A percentile compares a stretch with the other conserved stretches of the same genome.
These are phyloP conservation scores for Leptinotarsa texana DNA, from an alignment of 1,140 invertebrate genomes.

Conservation along the genomic window DNA sequence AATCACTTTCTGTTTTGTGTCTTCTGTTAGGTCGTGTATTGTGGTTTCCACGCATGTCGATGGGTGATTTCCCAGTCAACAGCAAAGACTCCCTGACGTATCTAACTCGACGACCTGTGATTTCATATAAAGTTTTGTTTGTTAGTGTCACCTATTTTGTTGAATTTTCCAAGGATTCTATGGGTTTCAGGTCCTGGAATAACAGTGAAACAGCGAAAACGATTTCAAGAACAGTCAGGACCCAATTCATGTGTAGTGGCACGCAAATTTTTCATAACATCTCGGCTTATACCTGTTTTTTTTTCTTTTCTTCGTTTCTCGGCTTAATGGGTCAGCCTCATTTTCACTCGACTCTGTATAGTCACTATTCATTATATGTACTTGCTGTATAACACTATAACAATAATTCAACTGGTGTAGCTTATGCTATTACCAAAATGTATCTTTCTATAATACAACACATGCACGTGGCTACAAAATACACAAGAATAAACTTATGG, in stretches of 20 bases:
- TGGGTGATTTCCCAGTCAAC: too few species aligned
- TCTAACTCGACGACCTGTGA: too few species aligned
- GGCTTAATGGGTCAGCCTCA: conserved; percentile 25
- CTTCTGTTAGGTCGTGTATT: too few species aligned
- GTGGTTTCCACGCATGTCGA: too few species aligned
- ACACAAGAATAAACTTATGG: too few species aligned
- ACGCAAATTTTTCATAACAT: conserved; percentile 26
- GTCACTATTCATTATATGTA: conserved; percentile 27
- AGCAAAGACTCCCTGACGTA: too few species aligned
- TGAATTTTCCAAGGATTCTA: background rate
- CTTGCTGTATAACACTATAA: background rate
- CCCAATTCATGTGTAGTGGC: conserved; percentile 30
- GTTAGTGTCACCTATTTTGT: background rate
- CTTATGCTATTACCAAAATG: conserved; percentile 9
- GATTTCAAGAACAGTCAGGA: conserved; percentile 21
- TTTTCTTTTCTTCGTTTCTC: conserved; percentile 32
- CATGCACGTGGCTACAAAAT: too few species aligned
- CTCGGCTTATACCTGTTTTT: conserved; percentile 30
- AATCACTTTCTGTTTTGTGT: too few species aligned
- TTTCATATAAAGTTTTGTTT: background rate
- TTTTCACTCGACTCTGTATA: conserved; percentile 29
- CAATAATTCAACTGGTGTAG: conserved; percentile 15
- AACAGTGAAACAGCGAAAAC: conserved; percentile 21
- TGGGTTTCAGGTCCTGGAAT: background rate
- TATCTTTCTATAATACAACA: background rate